Evolutionary conservation across 2,113 vertebrate genomes (phyloP).

Genomic region (Delphinus delphis): DNA sequence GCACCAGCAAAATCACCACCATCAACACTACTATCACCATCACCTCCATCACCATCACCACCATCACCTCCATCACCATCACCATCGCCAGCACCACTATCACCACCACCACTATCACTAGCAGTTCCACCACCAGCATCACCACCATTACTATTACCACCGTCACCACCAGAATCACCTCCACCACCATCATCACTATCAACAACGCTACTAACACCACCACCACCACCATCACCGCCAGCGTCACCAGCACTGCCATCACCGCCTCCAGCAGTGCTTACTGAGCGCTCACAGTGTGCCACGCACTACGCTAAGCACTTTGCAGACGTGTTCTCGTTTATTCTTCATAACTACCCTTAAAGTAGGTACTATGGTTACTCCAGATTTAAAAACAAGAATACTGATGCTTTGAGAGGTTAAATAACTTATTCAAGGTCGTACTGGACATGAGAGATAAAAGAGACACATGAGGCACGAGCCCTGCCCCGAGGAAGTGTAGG

Average conservation of each 20-base stretch:
- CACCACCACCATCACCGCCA: background rate
- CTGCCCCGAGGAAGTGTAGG: background rate
- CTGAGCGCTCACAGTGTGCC: background rate
- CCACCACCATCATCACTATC: accelerated
- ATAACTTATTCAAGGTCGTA: background rate
- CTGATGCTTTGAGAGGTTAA: background rate
- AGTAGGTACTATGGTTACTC: background rate
- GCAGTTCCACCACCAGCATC: background rate
- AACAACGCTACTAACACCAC: background rate
- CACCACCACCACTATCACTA: background rate
- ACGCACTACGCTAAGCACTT: background rate
- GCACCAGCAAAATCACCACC: too few species aligned
- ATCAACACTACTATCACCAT: accelerated
- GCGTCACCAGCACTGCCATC: background rate
- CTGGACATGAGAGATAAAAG: background rate
- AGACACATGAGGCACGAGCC: background rate
- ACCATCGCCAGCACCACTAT: background rate
- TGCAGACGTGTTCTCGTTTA: background rate
- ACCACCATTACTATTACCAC: background rate
- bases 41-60: background rate
- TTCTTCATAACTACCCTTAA: background rate
- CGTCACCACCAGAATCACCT: background rate
- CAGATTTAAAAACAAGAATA: background rate
- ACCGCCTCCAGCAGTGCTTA: background rate
- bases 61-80: accelerated